Conservation (phyloP, 2,797 vertebrate species). For the Gallinago nigripennis region DNA sequence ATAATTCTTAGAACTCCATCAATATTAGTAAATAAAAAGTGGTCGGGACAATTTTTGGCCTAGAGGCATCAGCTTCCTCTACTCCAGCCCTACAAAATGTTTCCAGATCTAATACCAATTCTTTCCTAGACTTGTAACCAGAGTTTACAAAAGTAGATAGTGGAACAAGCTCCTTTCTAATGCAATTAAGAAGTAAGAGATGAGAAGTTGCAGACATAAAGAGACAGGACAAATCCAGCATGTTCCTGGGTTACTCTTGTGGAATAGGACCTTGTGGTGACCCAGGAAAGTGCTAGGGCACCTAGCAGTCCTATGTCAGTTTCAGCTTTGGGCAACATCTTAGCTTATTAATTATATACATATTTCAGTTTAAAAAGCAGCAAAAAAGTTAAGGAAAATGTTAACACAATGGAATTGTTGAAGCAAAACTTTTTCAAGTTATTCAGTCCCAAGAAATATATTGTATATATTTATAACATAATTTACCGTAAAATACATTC, state of each 20-base stretch:
- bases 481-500: not conserved
- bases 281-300: not conserved
- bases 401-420: not conserved
- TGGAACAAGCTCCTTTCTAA: not conserved
- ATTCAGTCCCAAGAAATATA: not conserved
- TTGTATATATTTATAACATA: not conserved
- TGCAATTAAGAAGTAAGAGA: not conserved
- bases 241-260: not conserved
- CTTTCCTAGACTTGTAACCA: not conserved
- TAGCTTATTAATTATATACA: not conserved
- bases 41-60: not conserved
- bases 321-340: not conserved
- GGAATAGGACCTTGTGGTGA: not conserved
- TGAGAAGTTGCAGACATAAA: not conserved
- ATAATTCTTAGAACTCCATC: not conserved
- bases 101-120: not conserved
- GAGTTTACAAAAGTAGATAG: fast-evolving
- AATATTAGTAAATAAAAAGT: not conserved
- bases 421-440: not conserved
- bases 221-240: not conserved
- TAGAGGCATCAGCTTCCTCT: not conserved
- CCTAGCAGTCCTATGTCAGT: fast-evolving
- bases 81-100: not conserved
- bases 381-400: not conserved
- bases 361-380: not conserved